Evolutionary conservation across 1,140 invertebrate genomes (phyloP), one percentile per base, ranked within the genome.

Genomic region (Trachelipus rathkii): DNA sequence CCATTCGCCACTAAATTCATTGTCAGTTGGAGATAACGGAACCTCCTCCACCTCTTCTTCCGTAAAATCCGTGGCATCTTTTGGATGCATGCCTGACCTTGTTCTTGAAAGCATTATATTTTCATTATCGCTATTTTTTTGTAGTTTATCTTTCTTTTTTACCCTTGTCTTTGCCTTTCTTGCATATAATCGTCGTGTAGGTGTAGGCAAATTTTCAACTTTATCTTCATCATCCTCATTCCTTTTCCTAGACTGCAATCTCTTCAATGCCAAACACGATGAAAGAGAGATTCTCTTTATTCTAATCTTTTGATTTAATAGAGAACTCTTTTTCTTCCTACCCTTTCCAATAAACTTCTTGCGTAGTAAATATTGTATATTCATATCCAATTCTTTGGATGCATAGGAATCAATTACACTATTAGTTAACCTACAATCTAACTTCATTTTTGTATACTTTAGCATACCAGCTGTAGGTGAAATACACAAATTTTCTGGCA

Each of bases 1-100:
- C 79, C 79, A 81, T 44, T 81, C 79, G 21, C 79, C 79, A 33
- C 73, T 60, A 9, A 81, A 45, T 24, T 33, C 74, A 23, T 68
- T 44, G 9, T 15, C 21, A 24, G 69, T 0, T 13, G n/a, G 9
- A 46, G 15, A 43, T n/a, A 8, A 50, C 45, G n/a, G 15, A 13
- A 24, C n/a, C 6, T 60, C 44, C 5, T 60, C 43, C n/a, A n/a
- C n/a, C 45, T 69, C 33, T 5, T 45, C 45, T 72, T 53, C 44
- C 15, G 13, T 23, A 11, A 10, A 5, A 50, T 60, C 69, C 7
- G 67, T 21, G 23, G 6, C 19, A 44, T 60, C 50, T 23, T 72
- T 66, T 13, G 68, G 45, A 67, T 66, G 70, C 75, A 77, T 77
- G 7, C 78, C 75, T 24, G 78, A 76, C n/a, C 78, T 76, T 6